Base-by-base conservation (phyloP, 2,888 invertebrate genomes). In the Neoscelio sp. region DNA sequence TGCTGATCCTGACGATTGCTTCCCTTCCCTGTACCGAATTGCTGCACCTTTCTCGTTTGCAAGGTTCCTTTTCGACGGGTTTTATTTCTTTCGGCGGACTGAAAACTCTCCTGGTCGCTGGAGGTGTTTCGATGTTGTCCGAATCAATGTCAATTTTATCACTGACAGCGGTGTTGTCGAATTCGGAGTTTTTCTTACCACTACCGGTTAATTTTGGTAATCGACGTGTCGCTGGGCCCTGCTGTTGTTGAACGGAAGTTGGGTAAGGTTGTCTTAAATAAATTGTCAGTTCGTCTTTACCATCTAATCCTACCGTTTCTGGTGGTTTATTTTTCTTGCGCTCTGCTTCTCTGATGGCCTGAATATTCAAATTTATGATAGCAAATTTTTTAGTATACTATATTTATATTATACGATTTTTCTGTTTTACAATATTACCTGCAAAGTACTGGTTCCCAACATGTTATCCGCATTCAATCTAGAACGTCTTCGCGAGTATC, bases 91-190 rank as follows among this genome's bases (percentile, higher is more conserved):
- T 93, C 0, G 94, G 93, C 1, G 94, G 93, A 68, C 92, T 93
- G 86, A 94, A 94, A 20, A 93, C 90, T 82, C 95, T 93, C 65
- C 97, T 92, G 12, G 94, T 94, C 0, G 94, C 95, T 2, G 97
- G 97, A 13, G 97, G 97, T 1, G 97, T 97, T 91, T 97, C 97
- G 26, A 97, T 95, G 84, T 97, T 97, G 84, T 97, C 97, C 1
- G 96, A 96, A 89, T 97, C 97, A 35, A 97, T 96, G 87, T 97
- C 96, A 7, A 95, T 94, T 87, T 94, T 94, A 84, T 95, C 95
- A 12, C 92, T 92, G 8, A 91, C 88, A 1, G 12, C 26, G 2
- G 5, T 35, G 5, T 38, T 26, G 12, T 17, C 62, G 17, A n/a
- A n/a, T n/a, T n/a, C n/a, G n/a, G n/a, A n/a, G n/a, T n/a, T n/a